Evolutionary conservation across 1,140 invertebrate species (phyloP), one percentile per base, ranked within the genome.

Genomic region (Laodelphax striatellus): DNA sequence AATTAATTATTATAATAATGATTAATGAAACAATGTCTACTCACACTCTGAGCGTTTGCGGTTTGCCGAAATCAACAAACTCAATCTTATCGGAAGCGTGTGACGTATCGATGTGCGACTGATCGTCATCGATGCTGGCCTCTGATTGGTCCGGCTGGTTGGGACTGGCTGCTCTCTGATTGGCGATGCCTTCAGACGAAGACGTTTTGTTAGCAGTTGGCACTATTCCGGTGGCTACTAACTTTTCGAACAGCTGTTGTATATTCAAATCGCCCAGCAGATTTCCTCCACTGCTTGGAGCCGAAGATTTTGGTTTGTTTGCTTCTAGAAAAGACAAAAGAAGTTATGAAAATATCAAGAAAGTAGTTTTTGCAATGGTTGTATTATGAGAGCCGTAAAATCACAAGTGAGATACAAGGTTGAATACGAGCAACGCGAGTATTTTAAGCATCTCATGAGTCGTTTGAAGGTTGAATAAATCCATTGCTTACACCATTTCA

Each of bases 211-310:
- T 43, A 46, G 44, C 9, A 41, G 56, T 55, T 24, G 73, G 78
- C 43, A 95, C 83, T 21, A 94, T 86, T n/a, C 92, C 92, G 21
- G 85, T 86, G 0, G 85, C 86, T 0, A 94, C 80, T 0, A 94
- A 72, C 70, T 90, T 90, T 62, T 87, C 83, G 67, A 92, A 90
- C 19, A 95, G 71, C 66, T 92, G 88, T 61, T 82, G 84, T 31
- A 94, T 85, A 69, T 92, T 87, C 0, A 90, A 71, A 54, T 80
- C 77, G 68, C 62, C 9, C 62, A 38, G 28, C 43, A 16, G 22
- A 5, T 19, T 31, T 2, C 38, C 43, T 10, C 38, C 53, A 34
- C 16, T 0, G 60, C 55, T 1, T 68, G 68, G 57, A 77, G 75
- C 11, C 75, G 72, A 70, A 77, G 72, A 68, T 84, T 44, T 19